Evolutionary conservation across 2,888 invertebrate species (phyloP), one percentile per base, ranked within the genome.

Genomic region (Chloroclysta siterata): DNA sequence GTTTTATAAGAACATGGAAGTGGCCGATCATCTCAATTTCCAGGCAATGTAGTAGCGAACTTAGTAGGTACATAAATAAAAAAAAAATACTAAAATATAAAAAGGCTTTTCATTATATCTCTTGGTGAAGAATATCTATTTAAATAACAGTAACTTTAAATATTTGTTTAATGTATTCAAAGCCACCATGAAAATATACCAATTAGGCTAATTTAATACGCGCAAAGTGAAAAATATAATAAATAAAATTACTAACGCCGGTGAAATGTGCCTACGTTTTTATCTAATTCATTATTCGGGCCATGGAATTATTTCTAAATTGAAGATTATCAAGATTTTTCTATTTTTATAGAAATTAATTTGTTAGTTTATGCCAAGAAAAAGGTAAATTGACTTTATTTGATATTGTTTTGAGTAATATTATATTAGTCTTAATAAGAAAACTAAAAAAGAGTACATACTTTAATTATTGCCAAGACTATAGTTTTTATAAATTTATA

Each of bases 181-280:
- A 53, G 22, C 33, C 13, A 42, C 10, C 36, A 15, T 17, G n/a
- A 47, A 60, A 47, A 48, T 53, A 50, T 17, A 15, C 36, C 42
- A 36, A 60, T 54, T 42, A 54, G 44, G 14, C 36, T 60, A 55
- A 61, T 55, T 44, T 50, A 36, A 55, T 51, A 51, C 52, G 10
- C 28, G 22, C 15, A 39, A 61, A 51, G 61, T 56, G 61, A 56
- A 61, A 55, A 55, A 44, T 39, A 61, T 54, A 54, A 50, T 60
- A 60, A 54, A 60, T 15, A 51, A 56, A 56, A 61, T 61, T 52
- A 55, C 55, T 29, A 11, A 54, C 29, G 41, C 42, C 50, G 33
- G 22, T 22, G 50, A 52, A 46, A 15, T 54, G 28, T 15, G 52
- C 52, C 54, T 60, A 53, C 46, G 28, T 36, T 51, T 55, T 56